Evolutionary conservation across 2,113 vertebrate species (phyloP), one percentile per base, ranked within the genome.

Genomic region (Prolemur simus): DNA sequence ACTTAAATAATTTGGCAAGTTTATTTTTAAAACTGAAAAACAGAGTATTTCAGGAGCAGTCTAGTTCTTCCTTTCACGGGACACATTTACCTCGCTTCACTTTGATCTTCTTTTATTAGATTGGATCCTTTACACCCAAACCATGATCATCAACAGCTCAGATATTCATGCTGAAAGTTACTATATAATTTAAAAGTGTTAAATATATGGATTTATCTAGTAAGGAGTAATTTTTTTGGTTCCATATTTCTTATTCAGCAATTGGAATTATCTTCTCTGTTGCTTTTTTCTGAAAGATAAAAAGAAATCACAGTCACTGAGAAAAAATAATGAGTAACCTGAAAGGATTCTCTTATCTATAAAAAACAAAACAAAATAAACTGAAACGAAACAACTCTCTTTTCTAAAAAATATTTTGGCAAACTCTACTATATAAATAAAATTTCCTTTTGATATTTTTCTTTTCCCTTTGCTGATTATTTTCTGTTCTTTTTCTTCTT

Each of bases 21-120:
- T 92, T 88, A 37, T 37, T 88, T 93, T 84, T 95, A 77, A 81
- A 85, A 73, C 13, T 90, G 32, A 47, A 84, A 77, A 37, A 52
- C 0, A 45, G 17, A 17, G 1, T 77, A 34, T 37, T 74, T 45
- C 27, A 80, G 17, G 2, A 66, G 2, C 2, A 34, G 11, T 34
- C 29, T 49, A 56, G 6, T 90, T 80, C 20, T 34, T 66, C 42
- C 29, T 76, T 39, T 56, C 13, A 58, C 20, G 77, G 42, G 6
- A 60, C 2, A 76, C 17, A 47, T 60, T 71, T 91, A 76, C 6
- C 8, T 90, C 12, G 23, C 8, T 39, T 93, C 25, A 58, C 47
- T 91, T 88, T 78, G 18, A 58, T 91, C 27, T 85, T 10, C 17
- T 15, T 64, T 23, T 34, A 34, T 85, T 88, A 74, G 2, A 45